Evolutionary conservation across 1,140 invertebrate species (phyloP).

Genomic region (Harpegnathos saltator): DNA sequence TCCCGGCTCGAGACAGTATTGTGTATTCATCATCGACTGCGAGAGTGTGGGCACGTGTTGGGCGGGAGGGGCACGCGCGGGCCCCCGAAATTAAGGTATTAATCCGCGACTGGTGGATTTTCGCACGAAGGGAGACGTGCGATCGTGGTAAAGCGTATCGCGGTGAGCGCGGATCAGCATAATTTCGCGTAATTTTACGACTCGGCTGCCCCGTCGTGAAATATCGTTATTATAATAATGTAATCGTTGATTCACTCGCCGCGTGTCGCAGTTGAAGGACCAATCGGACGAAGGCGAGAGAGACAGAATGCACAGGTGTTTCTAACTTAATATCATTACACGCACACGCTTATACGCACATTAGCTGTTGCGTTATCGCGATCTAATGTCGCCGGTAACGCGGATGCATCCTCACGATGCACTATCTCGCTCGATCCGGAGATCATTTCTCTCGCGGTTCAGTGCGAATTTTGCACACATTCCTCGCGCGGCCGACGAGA

Average conservation of each 20-base stretch:
- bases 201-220: slow-evolving; percentile 35
- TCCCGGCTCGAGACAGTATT: slow-evolving; percentile 51
- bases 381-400: slow-evolving; percentile 30
- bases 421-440: background rate
- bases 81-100: slow-evolving; percentile 58
- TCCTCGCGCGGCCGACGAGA: background rate
- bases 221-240: slow-evolving; percentile 56
- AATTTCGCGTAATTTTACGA: slow-evolving; percentile 58
- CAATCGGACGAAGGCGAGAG: slow-evolving; percentile 28
- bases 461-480: background rate
- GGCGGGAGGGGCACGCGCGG: background rate
- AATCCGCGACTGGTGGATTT: slow-evolving; percentile 56
- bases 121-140: slow-evolving; percentile 20
- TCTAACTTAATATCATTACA: slow-evolving; percentile 21
- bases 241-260: slow-evolving; percentile 45
- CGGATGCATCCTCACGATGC: background rate
- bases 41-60: no score
- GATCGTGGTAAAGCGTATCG: slow-evolving; percentile 29
- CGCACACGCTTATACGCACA: no score
- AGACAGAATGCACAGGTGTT: background rate
- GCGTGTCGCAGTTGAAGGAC: slow-evolving; percentile 23
- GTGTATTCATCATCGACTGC: slow-evolving; percentile 60
- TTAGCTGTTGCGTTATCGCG: slow-evolving; percentile 4
- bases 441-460: background rate
- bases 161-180: slow-evolving; percentile 51